phyloP scores from a whole-genome alignment of 2,797 vertebrate genomes.

The Oryzias sinensis region DNA sequence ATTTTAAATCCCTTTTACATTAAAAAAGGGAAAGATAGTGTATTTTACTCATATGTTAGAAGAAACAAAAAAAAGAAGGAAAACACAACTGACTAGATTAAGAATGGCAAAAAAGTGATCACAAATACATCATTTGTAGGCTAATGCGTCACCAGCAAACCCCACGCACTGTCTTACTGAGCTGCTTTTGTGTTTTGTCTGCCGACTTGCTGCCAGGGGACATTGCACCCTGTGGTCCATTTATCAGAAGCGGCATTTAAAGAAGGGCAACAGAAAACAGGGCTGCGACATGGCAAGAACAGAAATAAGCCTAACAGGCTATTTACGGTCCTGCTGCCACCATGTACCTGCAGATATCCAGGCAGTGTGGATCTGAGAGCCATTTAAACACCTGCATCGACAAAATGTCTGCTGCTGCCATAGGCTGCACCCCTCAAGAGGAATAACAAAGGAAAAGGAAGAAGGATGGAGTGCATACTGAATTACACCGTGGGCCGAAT shows the following conservation, averaged over 20 bases:
- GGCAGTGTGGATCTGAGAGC: slow-evolving; percentile 21
- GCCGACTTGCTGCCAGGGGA: slow-evolving; percentile 26
- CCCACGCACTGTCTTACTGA: slow-evolving; percentile 12
- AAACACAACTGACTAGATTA: slow-evolving; percentile 19
- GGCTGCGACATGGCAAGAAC: slow-evolving; percentile 18
- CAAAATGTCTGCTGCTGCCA: slow-evolving; percentile 48
- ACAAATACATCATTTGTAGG: slow-evolving; percentile 26
- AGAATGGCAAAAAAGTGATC: not conserved
- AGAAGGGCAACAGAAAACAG: slow-evolving; percentile 8
- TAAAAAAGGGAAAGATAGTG: too few relatives aligned
- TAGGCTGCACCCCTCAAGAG: slow-evolving; percentile 25
- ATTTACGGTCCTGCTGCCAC: slow-evolving; percentile 40
- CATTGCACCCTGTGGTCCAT: slow-evolving; percentile 32
- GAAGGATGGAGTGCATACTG: slow-evolving; percentile 14
- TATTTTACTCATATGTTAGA: too few relatives aligned
- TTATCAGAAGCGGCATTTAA: slow-evolving; percentile 35
- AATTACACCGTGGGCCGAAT: slow-evolving; percentile 11
- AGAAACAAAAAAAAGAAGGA: not conserved
- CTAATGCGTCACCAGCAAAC: slow-evolving; percentile 12
- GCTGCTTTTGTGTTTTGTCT: slow-evolving; percentile 17
- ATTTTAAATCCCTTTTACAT: too few relatives aligned
- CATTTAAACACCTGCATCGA: slow-evolving; percentile 53
- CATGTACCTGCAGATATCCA: slow-evolving; percentile 36
- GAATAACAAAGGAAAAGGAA: slow-evolving; percentile 32
- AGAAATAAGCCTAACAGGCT: slow-evolving; percentile 20